Percentiles rank a stretch among this genome's conserved stretches.
These are phyloP conservation scores for Callitettix versicolor DNA, from an alignment of 1,140 invertebrate genomes.

Conservation along the genomic window DNA sequence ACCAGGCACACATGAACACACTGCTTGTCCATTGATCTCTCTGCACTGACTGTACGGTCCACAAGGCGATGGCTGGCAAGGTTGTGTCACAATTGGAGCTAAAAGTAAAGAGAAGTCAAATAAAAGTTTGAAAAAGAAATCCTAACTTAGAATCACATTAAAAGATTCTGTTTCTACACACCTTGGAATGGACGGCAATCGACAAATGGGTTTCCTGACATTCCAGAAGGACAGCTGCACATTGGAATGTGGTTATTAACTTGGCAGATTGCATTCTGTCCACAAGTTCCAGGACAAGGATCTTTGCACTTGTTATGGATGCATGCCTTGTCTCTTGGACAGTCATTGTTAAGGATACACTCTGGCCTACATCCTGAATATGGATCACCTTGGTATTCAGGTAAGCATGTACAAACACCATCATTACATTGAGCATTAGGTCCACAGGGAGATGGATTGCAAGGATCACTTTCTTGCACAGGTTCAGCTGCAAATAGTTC, in stretches of 20 bases:
- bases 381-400: constrained; percentile 58
- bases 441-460: constrained; percentile 55
- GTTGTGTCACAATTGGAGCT: constrained; percentile 21
- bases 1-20: constrained; percentile 50
- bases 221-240: constrained; percentile 36
- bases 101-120: constrained; percentile 26
- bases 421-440: constrained; percentile 48
- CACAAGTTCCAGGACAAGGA: constrained; percentile 41
- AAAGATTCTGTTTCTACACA: constrained; percentile 36
- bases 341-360: constrained; percentile 60
- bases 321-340: constrained; percentile 57
- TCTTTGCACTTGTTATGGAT: constrained; percentile 61
- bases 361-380: constrained; percentile 59
- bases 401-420: constrained; percentile 55
- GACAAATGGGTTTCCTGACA: constrained; percentile 35
- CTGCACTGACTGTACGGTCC: constrained; percentile 40
- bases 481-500: constrained; percentile 41
- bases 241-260: constrained; percentile 34
- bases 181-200: constrained; percentile 23
- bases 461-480: constrained; percentile 34
- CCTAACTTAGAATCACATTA: constrained; percentile 14
- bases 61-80: constrained; percentile 42
- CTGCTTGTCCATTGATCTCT: too few species aligned
- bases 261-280: constrained; percentile 32
- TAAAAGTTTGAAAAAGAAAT: constrained; percentile 20